Conservation (phyloP, 2,888 invertebrate genomes). For the Drosophila koepferae region DNA sequence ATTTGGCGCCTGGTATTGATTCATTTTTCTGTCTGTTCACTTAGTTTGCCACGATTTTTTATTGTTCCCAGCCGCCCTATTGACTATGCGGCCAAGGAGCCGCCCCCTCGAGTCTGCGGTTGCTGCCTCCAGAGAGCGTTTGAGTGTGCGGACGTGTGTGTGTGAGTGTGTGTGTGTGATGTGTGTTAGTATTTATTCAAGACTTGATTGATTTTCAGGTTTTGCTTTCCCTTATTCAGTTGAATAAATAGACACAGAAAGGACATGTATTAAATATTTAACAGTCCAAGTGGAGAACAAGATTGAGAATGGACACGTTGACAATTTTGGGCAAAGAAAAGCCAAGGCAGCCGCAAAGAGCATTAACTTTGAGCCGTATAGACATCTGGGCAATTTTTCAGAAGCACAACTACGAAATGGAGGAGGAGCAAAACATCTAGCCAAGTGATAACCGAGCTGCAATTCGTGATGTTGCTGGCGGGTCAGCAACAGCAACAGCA, state of each 20-base stretch:
- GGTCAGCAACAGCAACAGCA: constrained; percentile 37
- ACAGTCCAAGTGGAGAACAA: constrained; percentile 14
- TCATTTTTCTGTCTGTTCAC: constrained; percentile 47
- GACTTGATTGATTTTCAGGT: constrained; percentile 66
- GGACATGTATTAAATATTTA: constrained; percentile 63
- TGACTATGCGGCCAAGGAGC: constrained; percentile 22
- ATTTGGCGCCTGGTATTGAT: constrained; percentile 65
- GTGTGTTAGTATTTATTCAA: constrained; percentile 62
- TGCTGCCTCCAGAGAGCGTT: constrained; percentile 44
- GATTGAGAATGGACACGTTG: constrained; percentile 25
- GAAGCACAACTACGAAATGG: constrained; percentile 9
- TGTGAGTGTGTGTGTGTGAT: constrained; percentile 24
- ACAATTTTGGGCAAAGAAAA: constrained; percentile 28
- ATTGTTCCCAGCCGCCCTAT: constrained; percentile 81
- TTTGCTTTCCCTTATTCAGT: constrained; percentile 14
- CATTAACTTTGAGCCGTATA: constrained; percentile 15
- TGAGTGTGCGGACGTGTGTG: constrained; percentile 28
- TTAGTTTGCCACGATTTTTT: constrained; percentile 63
- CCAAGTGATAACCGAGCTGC: constrained; percentile 46
- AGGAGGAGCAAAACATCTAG: constrained; percentile 55
- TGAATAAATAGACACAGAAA: constrained; percentile 18
- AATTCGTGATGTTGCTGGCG: constrained; percentile 45
- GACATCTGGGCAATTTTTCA: constrained; percentile 20
- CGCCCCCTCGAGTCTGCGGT: constrained; percentile 37
- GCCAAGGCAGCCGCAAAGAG: constrained; percentile 16